Evolutionary conservation across 2,113 vertebrate species (phyloP), one percentile per base, ranked within the genome.

Genomic region (Phoenicopterus ruber): DNA sequence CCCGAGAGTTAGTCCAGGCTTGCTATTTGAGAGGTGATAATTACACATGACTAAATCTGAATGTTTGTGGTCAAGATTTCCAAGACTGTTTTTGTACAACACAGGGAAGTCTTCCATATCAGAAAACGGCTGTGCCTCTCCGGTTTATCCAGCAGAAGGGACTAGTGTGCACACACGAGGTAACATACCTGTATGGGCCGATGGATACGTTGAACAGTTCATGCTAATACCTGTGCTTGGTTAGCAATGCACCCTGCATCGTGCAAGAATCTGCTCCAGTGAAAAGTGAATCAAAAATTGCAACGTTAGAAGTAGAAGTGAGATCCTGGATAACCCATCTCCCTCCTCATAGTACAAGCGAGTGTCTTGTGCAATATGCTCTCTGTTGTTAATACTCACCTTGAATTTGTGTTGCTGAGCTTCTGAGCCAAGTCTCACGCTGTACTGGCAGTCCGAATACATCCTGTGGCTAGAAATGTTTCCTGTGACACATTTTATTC

Each of bases 111-210:
- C 1, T 3, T 70, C 17, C 20, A 1, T 46, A 28, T 26, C 28
- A 32, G 3, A 52, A 42, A 63, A 5, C 5, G 46, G 8, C 46
- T 58, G 44, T 29, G 11, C 12, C 31, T 52, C 15, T 79, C 13
- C 44, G 14, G 14, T 69, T 89, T 16, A 31, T 52, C 59, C 14
- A 14, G 50, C 70, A 46, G 17, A 42, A 25, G 73, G 34, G 38
- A 15, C 7, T 8, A 9, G 7, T 8, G 13, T 9, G 4, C 21
- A 32, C 11, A 20, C 2, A 9, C 4, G n/a, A 38, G 11, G 29
- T 1, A 59, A 24, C 3, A 0, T 0, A 14, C 10, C 38, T 29
- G 1, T 3, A 8, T 1, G 7, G 15, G 22, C 32, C 70, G 22
- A 34, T n/a, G 46, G 11, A 28, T 26, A 2, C 10, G 16, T 4